Conservation (phyloP, 2,113 vertebrate species). For the Coryphaenoides rupestris region DNA sequence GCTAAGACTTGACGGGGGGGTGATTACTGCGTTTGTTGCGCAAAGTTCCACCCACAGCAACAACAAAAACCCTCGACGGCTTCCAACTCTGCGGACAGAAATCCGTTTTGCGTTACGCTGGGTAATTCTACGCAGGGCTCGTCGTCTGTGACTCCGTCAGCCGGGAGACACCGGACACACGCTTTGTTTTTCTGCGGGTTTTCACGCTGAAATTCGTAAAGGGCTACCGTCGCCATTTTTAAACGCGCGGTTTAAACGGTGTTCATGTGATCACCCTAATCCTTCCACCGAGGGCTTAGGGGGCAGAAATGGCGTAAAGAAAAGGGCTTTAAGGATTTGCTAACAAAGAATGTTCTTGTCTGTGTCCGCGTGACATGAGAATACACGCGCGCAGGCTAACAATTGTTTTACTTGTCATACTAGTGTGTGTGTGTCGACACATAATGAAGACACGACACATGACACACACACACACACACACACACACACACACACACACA, state of each 20-base stretch:
- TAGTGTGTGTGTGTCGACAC: background rate
- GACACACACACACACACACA: background rate
- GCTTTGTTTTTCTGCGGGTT: too few species aligned
- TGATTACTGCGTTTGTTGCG: too few species aligned
- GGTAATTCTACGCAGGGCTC: background rate
- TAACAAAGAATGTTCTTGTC: slow-evolving; percentile 57
- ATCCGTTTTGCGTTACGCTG: slow-evolving; percentile 18
- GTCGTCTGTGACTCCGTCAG: too few species aligned
- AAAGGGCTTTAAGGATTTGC: slow-evolving; percentile 64
- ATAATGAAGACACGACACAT: background rate
- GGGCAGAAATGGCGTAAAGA: slow-evolving; percentile 56
- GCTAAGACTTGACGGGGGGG: too few species aligned
- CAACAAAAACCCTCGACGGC: too few species aligned
- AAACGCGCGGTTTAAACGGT: background rate
- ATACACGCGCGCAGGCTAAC: slow-evolving; percentile 3
- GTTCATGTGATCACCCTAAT: slow-evolving; percentile 64
- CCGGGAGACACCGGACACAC: too few species aligned
- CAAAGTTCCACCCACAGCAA: too few species aligned
- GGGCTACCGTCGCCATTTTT: too few species aligned
- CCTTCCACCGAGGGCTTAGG: slow-evolving; percentile 56
- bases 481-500: slow-evolving; percentile 28
- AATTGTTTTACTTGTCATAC: slow-evolving; percentile 13
- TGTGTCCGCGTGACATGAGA: slow-evolving; percentile 33
- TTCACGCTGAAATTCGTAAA: too few species aligned
- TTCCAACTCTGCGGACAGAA: slow-evolving; percentile 20